A percentile compares a stretch with the other conserved stretches of the same genome.
Conservation (phyloP, 2,113 vertebrate species). For the Siniperca knerii region DNA sequence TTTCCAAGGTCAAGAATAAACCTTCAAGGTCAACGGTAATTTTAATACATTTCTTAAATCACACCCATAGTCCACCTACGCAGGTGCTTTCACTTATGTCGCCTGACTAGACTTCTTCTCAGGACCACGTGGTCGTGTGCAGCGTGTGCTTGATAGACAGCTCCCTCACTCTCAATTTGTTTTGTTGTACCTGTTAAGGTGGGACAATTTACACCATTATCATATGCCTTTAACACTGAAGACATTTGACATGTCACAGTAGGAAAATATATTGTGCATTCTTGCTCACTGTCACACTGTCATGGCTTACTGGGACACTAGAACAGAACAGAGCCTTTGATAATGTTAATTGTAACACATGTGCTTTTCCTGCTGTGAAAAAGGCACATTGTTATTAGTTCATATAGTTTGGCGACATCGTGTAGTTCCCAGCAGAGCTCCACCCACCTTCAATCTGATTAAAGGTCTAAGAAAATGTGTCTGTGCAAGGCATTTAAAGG, state of each 20-base stretch:
- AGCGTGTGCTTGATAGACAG: not conserved
- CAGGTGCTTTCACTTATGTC: too few species aligned
- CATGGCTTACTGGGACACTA: not conserved
- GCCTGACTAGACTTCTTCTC: too few species aligned
- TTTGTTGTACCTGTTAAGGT: not conserved
- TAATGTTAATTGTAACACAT: not conserved
- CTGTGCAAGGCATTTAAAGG: not conserved
- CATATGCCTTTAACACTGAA: not conserved
- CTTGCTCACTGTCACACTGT: not conserved
- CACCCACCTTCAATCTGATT: not conserved
- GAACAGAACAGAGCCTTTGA: not conserved
- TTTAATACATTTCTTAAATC: too few species aligned
- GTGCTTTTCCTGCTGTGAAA: not conserved
- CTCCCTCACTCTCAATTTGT: not conserved
- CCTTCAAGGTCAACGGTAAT: too few species aligned
- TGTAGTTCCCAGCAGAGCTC: not conserved
- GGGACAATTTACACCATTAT: not conserved
- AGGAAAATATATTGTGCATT: not conserved
- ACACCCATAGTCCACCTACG: too few species aligned
- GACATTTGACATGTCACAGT: not conserved
- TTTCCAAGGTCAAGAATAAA: too few species aligned
- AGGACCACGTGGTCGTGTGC: too few species aligned
- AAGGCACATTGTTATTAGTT: not conserved
- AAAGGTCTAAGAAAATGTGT: not conserved
- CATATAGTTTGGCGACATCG: not conserved